Base-by-base conservation (phyloP, 2,888 invertebrate genomes). In the Synanthedon vespiformis region DNA sequence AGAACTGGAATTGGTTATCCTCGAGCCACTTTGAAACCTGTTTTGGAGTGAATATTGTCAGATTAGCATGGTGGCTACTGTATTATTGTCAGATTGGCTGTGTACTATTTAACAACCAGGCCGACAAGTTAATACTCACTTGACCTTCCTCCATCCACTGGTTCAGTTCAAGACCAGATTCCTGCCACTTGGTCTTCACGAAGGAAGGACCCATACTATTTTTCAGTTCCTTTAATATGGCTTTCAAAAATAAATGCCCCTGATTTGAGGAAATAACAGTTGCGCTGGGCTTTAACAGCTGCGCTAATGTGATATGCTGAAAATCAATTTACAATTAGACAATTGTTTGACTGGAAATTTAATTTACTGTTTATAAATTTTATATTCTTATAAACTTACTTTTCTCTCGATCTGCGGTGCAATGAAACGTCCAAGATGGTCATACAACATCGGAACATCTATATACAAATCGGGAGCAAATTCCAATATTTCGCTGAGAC, bases 381-480 rank as follows among this genome's bases (percentile, higher is more conserved):
- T n/a, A 8, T 6, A 34, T 34, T 34, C 5, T 34, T 22, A 22
- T 22, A 22, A 40, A 51, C 52, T 53, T 68, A 82, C 86, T 80
- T 85, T 85, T 61, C 82, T 83, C 62, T 84, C 85, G 58, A 87
- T 78, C 57, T 72, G 81, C 11, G 83, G 83, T 10, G 78, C 70
- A 54, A 95, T 81, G 69, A 95, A 89, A 80, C 94, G 93, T 52
- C 92, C 93, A 68, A 95, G 85, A 75, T 94, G 94, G 56, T 90
- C 89, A 91, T 94, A 96, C 56, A 95, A 85, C 80, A 91, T 93
- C 40, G 96, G 96, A 72, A 96, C 92, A 89, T 97, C 96, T 62
- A 95, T 91, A 59, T 90, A 89, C 60, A 94, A 82, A 66, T 96
- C 96, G 57, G 92, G 91, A 12, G 92, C 92, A 58, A 70, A 67